Percentiles rank a stretch among this genome's conserved stretches.
Conservation (phyloP, 2,888 invertebrate genomes). For the Ormyrus thymus region DNA sequence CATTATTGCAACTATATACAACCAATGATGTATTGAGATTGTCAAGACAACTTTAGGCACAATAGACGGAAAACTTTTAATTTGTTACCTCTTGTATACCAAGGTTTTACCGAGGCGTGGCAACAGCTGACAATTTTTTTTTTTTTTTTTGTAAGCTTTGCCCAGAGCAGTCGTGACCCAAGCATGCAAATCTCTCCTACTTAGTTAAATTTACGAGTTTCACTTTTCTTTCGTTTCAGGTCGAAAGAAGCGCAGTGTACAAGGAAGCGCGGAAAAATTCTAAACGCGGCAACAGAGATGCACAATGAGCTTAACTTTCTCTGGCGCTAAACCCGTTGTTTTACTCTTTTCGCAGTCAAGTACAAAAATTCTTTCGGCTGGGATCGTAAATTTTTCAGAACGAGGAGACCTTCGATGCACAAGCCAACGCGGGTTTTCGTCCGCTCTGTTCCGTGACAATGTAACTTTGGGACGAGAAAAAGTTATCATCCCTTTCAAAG, state of each 20-base stretch:
- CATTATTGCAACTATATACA: too few relatives aligned
- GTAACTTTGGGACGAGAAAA: too few relatives aligned
- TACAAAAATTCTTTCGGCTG: conserved; percentile 58
- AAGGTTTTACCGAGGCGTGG: too few relatives aligned
- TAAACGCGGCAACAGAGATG: neutral
- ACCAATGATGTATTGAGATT: too few relatives aligned
- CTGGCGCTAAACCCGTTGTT: conserved; percentile 40
- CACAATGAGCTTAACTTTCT: conserved; percentile 31
- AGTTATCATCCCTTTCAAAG: too few relatives aligned
- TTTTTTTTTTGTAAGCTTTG: too few relatives aligned
- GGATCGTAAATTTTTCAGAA: conserved; percentile 60
- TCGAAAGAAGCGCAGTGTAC: neutral
- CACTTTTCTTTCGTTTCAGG: neutral
- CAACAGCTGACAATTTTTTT: too few relatives aligned
- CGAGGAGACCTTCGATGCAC: conserved; percentile 33
- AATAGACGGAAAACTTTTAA: too few relatives aligned
- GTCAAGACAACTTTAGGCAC: too few relatives aligned
- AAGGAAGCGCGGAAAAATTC: conserved; percentile 3
- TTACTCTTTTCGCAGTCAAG: conserved; percentile 51
- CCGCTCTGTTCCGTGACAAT: neutral
- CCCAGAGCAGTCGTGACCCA: too few relatives aligned
- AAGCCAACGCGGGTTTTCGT: neutral
- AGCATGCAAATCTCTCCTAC: neutral
- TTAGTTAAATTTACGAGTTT: conserved; percentile 4
- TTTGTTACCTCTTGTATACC: too few relatives aligned